Evolutionary conservation across 2,797 vertebrate genomes (phyloP).

Genomic region (Parambassis ranga): DNA sequence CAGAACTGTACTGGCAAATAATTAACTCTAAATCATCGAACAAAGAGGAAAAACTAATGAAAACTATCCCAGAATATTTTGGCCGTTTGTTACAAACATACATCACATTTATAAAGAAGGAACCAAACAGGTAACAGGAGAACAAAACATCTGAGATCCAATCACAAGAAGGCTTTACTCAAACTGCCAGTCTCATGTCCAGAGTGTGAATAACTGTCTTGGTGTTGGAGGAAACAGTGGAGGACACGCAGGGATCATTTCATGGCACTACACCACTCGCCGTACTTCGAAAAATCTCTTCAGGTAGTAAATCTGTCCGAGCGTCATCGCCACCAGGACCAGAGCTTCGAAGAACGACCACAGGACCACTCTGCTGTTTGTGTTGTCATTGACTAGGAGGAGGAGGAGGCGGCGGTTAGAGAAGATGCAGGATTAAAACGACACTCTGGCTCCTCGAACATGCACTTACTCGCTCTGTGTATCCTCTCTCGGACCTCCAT

Average conservation of each 20-base stretch:
- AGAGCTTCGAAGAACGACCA: slow-evolving; percentile 99
- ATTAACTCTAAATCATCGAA: slow-evolving; percentile 28
- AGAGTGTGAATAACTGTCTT: slow-evolving; percentile 67
- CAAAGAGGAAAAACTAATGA: slow-evolving; percentile 12
- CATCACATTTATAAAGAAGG: slow-evolving; percentile 47
- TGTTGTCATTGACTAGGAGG: slow-evolving; percentile 96
- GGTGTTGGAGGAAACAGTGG: slow-evolving; percentile 58
- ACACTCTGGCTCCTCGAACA: fast-evolving
- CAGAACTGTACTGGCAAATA: slow-evolving; percentile 32
- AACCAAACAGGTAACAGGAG: slow-evolving; percentile 44
- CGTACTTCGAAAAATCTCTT: slow-evolving; percentile 99
- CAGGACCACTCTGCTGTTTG: slow-evolving; percentile 98
- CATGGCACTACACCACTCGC: slow-evolving; percentile 89
- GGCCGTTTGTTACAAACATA: slow-evolving; percentile 42
- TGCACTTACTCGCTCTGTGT: slow-evolving; percentile 91
- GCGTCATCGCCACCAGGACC: slow-evolving; percentile 98
- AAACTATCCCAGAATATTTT: slow-evolving; percentile 33
- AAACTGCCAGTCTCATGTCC: slow-evolving; percentile 62
- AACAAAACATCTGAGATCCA: slow-evolving; percentile 52
- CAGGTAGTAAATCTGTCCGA: slow-evolving; percentile 99
- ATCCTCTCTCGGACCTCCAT: slow-evolving; percentile 99
- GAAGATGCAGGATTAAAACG: neutral
- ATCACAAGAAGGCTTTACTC: slow-evolving; percentile 56
- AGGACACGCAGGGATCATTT: slow-evolving; percentile 48
- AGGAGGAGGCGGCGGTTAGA: neutral